These are phyloP conservation scores for Balearica regulorum DNA, from an alignment of 2,797 vertebrate species.

Conservation along the genomic window DNA sequence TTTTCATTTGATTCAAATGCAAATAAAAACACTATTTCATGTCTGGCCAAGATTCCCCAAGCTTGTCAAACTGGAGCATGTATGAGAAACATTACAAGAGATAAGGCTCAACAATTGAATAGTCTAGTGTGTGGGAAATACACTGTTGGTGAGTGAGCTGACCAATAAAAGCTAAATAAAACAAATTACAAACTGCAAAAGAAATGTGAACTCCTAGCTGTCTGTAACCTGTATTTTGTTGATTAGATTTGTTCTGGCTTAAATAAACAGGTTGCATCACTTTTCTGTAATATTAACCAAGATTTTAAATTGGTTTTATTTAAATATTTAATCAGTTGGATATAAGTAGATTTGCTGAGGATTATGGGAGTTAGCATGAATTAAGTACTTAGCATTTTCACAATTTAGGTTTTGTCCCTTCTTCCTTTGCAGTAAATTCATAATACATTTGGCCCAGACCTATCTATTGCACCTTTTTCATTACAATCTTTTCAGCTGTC, in stretches of 20 bases:
- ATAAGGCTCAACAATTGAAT: neutral
- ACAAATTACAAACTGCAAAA: neutral
- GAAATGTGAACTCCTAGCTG: neutral
- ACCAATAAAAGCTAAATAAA: neutral
- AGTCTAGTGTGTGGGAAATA: neutral
- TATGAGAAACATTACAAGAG: neutral
- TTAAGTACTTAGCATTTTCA: neutral
- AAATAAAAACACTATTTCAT: neutral
- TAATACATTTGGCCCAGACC: neutral
- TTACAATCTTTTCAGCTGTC: neutral
- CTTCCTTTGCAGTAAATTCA: neutral
- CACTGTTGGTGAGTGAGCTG: neutral
- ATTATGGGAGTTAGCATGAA: neutral
- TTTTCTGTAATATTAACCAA: neutral
- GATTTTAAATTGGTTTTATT: neutral
- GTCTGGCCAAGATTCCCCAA: neutral
- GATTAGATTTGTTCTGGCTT: neutral
- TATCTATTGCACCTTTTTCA: neutral
- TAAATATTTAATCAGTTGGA: neutral
- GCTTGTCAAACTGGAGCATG: neutral
- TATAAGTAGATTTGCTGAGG: neutral
- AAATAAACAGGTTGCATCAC: neutral
- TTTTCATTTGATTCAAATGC: neutral
- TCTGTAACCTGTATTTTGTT: neutral
- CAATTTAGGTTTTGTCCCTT: neutral